phyloP scores from a whole-genome alignment of 1,140 invertebrate species.

The Cephus cinctus region DNA sequence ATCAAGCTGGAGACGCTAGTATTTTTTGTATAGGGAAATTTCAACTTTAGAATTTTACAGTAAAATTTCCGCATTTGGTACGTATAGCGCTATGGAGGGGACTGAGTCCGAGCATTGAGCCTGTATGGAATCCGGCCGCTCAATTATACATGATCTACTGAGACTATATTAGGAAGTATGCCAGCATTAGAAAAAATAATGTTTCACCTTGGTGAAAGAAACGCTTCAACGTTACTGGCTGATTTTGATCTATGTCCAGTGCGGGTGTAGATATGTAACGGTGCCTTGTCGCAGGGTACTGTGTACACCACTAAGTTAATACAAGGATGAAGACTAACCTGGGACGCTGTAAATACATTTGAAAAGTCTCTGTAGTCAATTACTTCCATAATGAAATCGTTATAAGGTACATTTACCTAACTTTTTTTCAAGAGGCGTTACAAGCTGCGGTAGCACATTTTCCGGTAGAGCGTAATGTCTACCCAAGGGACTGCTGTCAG shows the following conservation, averaged over 20 bases:
- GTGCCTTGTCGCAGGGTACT: constrained; percentile 70
- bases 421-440: constrained; percentile 84
- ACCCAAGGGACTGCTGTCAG: constrained; percentile 52
- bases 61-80: no score
- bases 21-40: no score
- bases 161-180: background rate
- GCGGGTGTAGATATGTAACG: constrained; percentile 70
- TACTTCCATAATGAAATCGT: constrained; percentile 2
- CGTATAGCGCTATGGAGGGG: no score
- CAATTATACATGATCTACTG: no score
- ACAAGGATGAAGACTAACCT: constrained; percentile 76
- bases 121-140: no score
- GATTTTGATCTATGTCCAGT: constrained; percentile 39
- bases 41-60: no score
- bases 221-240: constrained; percentile 43
- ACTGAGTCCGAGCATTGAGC: no score
- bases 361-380: no score
- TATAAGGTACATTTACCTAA: constrained; percentile 57
- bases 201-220: constrained; percentile 68
- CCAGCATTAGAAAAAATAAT: background rate
- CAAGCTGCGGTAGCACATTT: constrained; percentile 66
- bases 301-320: constrained; percentile 86
- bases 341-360: constrained; percentile 60
- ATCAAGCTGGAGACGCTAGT: no score
- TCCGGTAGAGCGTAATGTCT: constrained; percentile 65